Evolutionary conservation across 2,888 invertebrate genomes (phyloP).

Genomic region (Chymomyza amoena): DNA sequence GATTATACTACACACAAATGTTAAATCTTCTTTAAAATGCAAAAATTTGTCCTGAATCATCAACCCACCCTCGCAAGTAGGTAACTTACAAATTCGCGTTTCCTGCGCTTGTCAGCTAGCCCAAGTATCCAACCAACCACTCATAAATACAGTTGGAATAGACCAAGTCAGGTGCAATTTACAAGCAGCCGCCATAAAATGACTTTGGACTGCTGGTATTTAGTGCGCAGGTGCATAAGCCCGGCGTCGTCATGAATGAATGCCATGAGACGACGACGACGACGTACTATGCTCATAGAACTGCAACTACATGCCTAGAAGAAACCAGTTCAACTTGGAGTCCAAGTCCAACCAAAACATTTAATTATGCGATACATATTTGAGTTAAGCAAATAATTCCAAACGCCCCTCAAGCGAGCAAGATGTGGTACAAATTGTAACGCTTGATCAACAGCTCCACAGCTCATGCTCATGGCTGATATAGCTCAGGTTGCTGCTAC

Average conservation of each 20-base stretch:
- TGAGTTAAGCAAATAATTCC: constrained; percentile 22
- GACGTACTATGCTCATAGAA: background rate
- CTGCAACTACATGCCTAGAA: constrained; percentile 11
- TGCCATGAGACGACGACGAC: constrained; percentile 13
- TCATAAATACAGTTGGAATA: background rate
- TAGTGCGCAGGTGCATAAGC: constrained; percentile 53
- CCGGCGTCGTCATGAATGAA: background rate
- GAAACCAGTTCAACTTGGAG: constrained; percentile 54
- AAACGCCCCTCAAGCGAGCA: background rate
- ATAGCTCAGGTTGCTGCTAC: background rate
- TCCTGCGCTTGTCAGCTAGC: constrained; percentile 21
- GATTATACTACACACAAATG: no score
- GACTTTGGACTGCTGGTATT: constrained; percentile 30
- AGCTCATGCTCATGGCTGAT: background rate
- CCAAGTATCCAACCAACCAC: background rate
- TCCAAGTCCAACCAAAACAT: constrained; percentile 47
- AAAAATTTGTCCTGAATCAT: no score
- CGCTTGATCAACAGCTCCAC: constrained; percentile 29
- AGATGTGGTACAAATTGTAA: constrained; percentile 22
- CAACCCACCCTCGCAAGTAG: no score
- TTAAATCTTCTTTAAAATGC: no score
- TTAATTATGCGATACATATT: constrained; percentile 56
- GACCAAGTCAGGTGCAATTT: constrained; percentile 35
- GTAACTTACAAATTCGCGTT: constrained; percentile 21
- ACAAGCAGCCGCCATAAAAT: background rate